Evolutionary conservation across 2,113 vertebrate species (phyloP), one percentile per base, ranked within the genome.

Genomic region (Sebastes fasciatus): DNA sequence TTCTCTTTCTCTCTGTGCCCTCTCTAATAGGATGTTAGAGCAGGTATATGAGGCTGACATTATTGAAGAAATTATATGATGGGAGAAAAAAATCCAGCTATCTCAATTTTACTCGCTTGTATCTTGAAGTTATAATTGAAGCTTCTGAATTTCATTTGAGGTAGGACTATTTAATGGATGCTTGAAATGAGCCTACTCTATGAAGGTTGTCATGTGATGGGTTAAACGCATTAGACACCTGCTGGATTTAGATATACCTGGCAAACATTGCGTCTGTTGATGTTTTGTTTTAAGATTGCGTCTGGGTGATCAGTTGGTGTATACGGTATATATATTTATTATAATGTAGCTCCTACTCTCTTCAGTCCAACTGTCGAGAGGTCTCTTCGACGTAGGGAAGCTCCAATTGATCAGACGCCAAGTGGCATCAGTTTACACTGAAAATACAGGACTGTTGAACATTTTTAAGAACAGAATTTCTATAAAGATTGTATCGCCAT

Each of bases 131-230:
- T 58, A 21, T 26, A 51, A 73, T 55, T 26, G 9, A 54, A 77
- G n/a, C 66, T 52, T 76, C 16, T 65, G 52, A 42, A 68, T 78
- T 42, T 87, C 49, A 74, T 40, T 72, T 57, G 70, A 45, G 64
- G 60, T 54, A 13, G 64, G 34, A 48, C 45, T 71, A 62, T 72
- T 81, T 4, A 70, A 23, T 19, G 2, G 10, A 63, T 85, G 43
- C 69, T 83, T 80, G 69, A 88, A 88, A 76, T 70, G 49, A 84
- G 84, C 49, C 55, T 7, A 58, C 62, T 75, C 16, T 13, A 19
- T 85, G 66, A 79, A 84, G 49, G 21, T 66, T 16, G 0, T 69
- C 61, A 49, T 19, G 5, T n/a, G 7, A 60, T 66, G 51, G 40
- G 12, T 69, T 81, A 19, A 26, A 26, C 26, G 57, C 57, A 52